Evolutionary conservation across 2,113 vertebrate genomes (phyloP), one percentile per base, ranked within the genome.

Genomic region (Pyxicephalus adspersus): DNA sequence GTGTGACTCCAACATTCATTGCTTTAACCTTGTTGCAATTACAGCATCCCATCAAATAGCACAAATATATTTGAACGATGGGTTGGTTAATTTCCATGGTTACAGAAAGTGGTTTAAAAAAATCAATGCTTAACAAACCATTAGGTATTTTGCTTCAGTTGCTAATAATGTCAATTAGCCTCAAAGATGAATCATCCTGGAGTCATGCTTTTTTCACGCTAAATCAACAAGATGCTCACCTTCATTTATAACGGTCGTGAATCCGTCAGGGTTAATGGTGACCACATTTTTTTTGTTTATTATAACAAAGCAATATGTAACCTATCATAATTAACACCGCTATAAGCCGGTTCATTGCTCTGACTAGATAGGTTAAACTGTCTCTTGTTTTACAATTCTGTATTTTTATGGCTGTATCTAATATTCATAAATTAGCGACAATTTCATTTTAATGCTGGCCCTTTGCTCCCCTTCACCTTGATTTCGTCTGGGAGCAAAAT

Each of bases 51-150:
- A 64, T 73, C 79, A 74, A 55, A 26, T 81, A 65, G 50, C 68
- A 65, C 68, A 75, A 50, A 82, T 81, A 82, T 66, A 66, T 58
- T 34, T 75, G 63, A 82, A 66, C 17, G 51, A 82, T 75, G 61
- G 28, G 29, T 20, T 31, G 51, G 80, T 82, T 75, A 82, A 82
- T 82, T 63, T 45, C 80, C 61, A 82, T 82, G 80, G 80, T 66
- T 66, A 82, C 80, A 38, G 80, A 82, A 82, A 82, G 80, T 82
- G 80, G 80, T 82, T 82, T 82, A 50, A 82, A 75, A 70, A 82
- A 82, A 82, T 82, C 80, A 82, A 82, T 82, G 28, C 28, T 82
- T 82, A 82, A 82, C 80, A 82, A 82, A 82, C 70, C 80, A 82
- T 82, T 75, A 82, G 80, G 80, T 75, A 82, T 74, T 81, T 82